Percentiles rank a stretch among this genome's conserved stretches.
phyloP scores from a whole-genome alignment of 2,888 invertebrate genomes.

The Metopia argyrocephala region DNA sequence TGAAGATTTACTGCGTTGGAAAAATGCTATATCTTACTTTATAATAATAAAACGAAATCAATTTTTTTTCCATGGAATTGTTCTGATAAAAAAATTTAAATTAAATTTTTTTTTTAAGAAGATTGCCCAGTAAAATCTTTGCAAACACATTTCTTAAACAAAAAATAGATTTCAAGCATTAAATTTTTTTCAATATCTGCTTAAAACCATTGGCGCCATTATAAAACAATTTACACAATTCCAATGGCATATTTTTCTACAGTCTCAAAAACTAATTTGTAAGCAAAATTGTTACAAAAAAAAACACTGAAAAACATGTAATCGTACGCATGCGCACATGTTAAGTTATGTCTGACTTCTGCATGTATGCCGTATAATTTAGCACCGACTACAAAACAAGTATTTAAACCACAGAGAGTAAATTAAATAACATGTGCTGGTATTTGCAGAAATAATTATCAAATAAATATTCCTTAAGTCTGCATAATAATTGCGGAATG shows the following conservation, averaged over 20 bases:
- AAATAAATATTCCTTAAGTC: not conserved
- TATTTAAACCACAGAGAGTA: slow-evolving; percentile 32
- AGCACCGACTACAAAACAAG: slow-evolving; percentile 49
- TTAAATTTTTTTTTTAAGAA: too few relatives aligned
- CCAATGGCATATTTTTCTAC: not conserved
- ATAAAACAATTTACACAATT: not conserved
- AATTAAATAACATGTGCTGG: slow-evolving; percentile 29
- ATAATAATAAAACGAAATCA: too few relatives aligned
- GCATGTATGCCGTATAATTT: slow-evolving; percentile 1
- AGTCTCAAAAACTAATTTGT: not conserved
- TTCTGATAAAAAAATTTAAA: too few relatives aligned
- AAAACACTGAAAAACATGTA: not conserved
- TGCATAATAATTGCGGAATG: slow-evolving; percentile 19
- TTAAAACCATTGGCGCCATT: not conserved
- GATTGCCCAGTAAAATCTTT: too few relatives aligned
- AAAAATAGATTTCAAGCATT: too few relatives aligned
- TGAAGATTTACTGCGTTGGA: too few relatives aligned
- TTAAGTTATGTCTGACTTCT: slow-evolving; percentile 4
- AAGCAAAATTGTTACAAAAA: slow-evolving; percentile 9
- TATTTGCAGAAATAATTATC: not conserved
- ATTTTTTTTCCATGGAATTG: too few relatives aligned
- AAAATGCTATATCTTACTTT: too few relatives aligned
- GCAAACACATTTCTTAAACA: too few relatives aligned
- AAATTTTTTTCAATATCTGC: not conserved
- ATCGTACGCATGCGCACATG: slow-evolving; percentile 23